phyloP scores from a whole-genome alignment of 2,797 vertebrate genomes.

The Lemur catta region DNA sequence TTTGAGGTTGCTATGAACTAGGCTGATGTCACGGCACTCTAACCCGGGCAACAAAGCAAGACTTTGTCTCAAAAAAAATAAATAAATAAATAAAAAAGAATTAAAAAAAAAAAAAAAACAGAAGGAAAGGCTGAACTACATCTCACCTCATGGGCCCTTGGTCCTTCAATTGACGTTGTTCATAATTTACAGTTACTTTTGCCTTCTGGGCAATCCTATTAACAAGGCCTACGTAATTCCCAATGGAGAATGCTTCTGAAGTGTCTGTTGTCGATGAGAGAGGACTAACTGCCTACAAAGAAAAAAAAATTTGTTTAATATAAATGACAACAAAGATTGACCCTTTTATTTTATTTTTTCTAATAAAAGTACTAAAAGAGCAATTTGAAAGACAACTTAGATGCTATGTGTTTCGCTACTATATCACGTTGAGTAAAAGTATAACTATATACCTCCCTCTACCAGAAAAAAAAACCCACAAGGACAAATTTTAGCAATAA shows the following conservation, averaged over 20 bases:
- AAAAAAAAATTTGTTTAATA: constrained; percentile 11
- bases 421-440: neutral
- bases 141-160: constrained; percentile 25
- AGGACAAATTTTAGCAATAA: neutral
- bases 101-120: neutral
- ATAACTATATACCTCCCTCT: neutral
- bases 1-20: too few species aligned
- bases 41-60: too few species aligned
- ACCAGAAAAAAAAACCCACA: neutral
- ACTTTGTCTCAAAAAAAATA: too few species aligned
- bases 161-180: neutral
- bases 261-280: too few species aligned
- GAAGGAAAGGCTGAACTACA: neutral
- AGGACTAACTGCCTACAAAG: constrained; percentile 21
- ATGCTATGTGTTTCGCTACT: constrained; percentile 3
- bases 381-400: neutral
- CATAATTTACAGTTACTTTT: neutral
- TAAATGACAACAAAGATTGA: neutral
- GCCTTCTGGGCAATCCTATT: constrained; percentile 35
- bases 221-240: constrained; percentile 64
- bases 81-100: too few species aligned
- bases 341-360: neutral
- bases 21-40: too few species aligned
- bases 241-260: neutral
- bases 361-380: constrained; percentile 27